Conservation (phyloP, 1,140 invertebrate species). For the Mylabris phalerata region DNA sequence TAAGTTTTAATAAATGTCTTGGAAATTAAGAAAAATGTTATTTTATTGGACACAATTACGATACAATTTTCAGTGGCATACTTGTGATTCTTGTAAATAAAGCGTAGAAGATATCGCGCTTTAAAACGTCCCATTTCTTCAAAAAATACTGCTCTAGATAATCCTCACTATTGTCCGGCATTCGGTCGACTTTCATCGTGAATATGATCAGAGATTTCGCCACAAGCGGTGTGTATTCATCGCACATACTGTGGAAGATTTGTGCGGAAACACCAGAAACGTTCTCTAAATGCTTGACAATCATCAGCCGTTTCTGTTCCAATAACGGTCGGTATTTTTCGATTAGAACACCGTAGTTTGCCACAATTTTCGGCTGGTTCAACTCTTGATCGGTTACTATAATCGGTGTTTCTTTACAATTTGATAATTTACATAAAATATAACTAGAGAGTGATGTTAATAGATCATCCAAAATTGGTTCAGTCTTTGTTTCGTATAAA, state of each 20-base stretch:
- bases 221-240: constrained; percentile 46
- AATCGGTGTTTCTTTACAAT: constrained; percentile 20
- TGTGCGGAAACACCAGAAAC: constrained; percentile 44
- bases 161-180: constrained; percentile 11
- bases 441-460: constrained; percentile 16
- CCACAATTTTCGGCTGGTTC: constrained; percentile 23
- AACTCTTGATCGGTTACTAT: constrained; percentile 19
- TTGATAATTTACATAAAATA: constrained; percentile 22
- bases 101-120: constrained; percentile 31
- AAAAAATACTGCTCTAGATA: constrained; percentile 23
- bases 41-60: background rate
- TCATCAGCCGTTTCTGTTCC: constrained; percentile 34
- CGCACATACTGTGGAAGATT: constrained; percentile 50
- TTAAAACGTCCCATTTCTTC: constrained; percentile 28
- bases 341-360: constrained; percentile 43
- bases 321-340: constrained; percentile 36
- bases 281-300: constrained; percentile 44
- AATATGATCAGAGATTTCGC: constrained; percentile 47
- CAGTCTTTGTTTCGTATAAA: constrained; percentile 23
- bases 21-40: background rate
- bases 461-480: constrained; percentile 22
- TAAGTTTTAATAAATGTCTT: constrained; percentile 32
- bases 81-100: constrained; percentile 33
- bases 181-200: constrained; percentile 39
- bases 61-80: constrained; percentile 10